Percentiles rank a stretch among this genome's conserved stretches.
Conservation (phyloP, 2,888 invertebrate species). For the Dyspetes luteomarginatus region DNA sequence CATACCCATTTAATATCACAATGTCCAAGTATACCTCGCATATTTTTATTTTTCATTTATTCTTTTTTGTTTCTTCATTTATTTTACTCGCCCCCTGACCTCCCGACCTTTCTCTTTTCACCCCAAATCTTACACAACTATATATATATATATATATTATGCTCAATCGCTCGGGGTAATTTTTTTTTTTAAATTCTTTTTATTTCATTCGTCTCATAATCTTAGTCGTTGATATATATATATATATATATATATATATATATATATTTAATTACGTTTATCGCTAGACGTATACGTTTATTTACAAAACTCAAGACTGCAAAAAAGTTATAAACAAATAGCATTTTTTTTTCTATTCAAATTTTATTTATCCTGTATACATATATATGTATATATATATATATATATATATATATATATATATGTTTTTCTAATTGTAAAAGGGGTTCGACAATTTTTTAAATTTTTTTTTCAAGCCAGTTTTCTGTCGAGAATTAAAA, state of each 20-base stretch:
- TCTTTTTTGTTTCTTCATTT: conserved; percentile 24
- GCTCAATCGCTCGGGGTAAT: conserved; percentile 58
- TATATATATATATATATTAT: too few relatives aligned
- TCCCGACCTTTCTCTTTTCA: conserved; percentile 45
- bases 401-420: conserved; percentile 14
- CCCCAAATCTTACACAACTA: conserved; percentile 37
- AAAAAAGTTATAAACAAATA: conserved; percentile 44
- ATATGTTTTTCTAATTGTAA: too few relatives aligned
- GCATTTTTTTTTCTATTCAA: conserved; percentile 36
- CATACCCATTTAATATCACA: conserved; percentile 79
- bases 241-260: conserved; percentile 56
- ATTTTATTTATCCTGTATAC: conserved; percentile 31
- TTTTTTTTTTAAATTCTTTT: conserved; percentile 61
- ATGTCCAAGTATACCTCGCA: conserved; percentile 79
- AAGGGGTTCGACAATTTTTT: too few relatives aligned
- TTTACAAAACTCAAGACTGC: conserved; percentile 77
- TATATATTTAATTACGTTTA: conserved; percentile 66
- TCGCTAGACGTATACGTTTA: conserved; percentile 77
- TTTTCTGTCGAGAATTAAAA: too few relatives aligned
- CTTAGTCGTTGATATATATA: conserved; percentile 53
- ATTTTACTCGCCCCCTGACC: conserved; percentile 54
- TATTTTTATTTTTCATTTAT: conserved; percentile 33
- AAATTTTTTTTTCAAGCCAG: too few relatives aligned
- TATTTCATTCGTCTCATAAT: conserved; percentile 38
- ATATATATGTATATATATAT: conserved; percentile 26